Evolutionary conservation across 2,888 invertebrate genomes (phyloP).

Genomic region (Phortica magna): DNA sequence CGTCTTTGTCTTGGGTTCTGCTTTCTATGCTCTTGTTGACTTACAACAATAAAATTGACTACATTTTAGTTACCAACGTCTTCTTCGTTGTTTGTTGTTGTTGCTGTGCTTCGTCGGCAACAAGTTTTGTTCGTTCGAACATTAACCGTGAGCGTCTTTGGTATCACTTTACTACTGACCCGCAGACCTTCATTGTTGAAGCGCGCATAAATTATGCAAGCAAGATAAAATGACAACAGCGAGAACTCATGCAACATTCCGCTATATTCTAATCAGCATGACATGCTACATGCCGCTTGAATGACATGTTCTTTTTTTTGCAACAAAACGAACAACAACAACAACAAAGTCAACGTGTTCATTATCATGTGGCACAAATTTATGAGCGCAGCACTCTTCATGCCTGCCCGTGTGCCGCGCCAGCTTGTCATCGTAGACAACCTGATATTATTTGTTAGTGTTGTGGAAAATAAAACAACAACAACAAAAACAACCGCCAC

Average conservation of each 20-base stretch:
- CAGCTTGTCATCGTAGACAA: slow-evolving; percentile 57
- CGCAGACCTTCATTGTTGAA: slow-evolving; percentile 64
- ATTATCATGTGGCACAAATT: slow-evolving; percentile 45
- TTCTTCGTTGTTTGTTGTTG: neutral
- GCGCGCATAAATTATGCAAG: slow-evolving; percentile 60
- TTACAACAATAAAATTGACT: slow-evolving; percentile 19
- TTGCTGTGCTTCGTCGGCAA: slow-evolving; percentile 13
- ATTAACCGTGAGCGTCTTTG: slow-evolving; percentile 12
- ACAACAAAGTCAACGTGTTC: neutral
- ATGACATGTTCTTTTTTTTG: slow-evolving; percentile 23
- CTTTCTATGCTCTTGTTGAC: neutral
- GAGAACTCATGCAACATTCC: slow-evolving; percentile 34
- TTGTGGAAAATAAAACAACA: slow-evolving; percentile 13
- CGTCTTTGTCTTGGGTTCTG: slow-evolving; percentile 29
- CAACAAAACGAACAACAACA: neutral
- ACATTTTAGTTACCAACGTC: neutral
- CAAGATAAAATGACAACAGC: slow-evolving; percentile 9
- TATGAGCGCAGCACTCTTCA: slow-evolving; percentile 44
- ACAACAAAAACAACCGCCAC: slow-evolving; percentile 3
- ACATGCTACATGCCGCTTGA: slow-evolving; percentile 57
- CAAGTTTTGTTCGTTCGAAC: neutral
- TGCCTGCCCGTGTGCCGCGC: slow-evolving; percentile 18
- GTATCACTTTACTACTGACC: slow-evolving; percentile 53
- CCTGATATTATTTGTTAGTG: slow-evolving; percentile 70
- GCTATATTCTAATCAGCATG: slow-evolving; percentile 71